Base-by-base conservation (phyloP, 2,113 vertebrate genomes). In the Amazona guildingii region DNA sequence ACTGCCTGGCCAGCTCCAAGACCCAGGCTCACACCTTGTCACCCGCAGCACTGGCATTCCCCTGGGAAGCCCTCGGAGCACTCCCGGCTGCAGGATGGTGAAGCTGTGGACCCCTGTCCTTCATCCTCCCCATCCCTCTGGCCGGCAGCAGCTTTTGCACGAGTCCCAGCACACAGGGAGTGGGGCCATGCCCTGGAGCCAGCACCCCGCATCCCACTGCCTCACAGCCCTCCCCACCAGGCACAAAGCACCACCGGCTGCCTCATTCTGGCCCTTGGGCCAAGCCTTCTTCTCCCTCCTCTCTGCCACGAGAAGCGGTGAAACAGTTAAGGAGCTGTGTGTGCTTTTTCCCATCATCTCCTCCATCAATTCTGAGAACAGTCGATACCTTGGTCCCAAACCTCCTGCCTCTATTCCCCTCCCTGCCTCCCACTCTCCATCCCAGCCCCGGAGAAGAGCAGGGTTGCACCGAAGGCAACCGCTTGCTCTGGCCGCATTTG, bases 101-200 rank as follows among this genome's bases (percentile, higher is more conserved):
- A 24, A 55, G 13, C 54, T 15, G 0, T 1, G 49, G 16, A 6
- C 73, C 33, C 11, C 70, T 8, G 0, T 48, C 52, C 19, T 48
- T 51, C 39, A 0, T 52, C 43, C 21, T 48, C 43, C 35, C 33
- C 8, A 0, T 11, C 35, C 64, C 66, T 48, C 0, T 0, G 64
- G 33, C 24, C 10, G 3, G 27, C 0, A 1, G 44, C 66, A 17
- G 46, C 54, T 16, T 37, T 15, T 5, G 4, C 28, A 4, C 14
- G 1, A 7, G 11, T 54, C 13, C 66, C 0, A 0, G 28, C 64
- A 20, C 20, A 17, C 0, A 2, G 59, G 64, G 76, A 59, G 13
- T 21, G 13, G 33, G 33, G 55, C n/a, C 16, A 0, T 27, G 39
- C 5, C 55, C 69, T 1, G 0, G 29, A 14, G 20, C 18, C 74